Percentiles rank a stretch among this genome's conserved stretches.
Evolutionary conservation across 2,888 invertebrate genomes (phyloP).

Genomic region (Parnassius smintheus): DNA sequence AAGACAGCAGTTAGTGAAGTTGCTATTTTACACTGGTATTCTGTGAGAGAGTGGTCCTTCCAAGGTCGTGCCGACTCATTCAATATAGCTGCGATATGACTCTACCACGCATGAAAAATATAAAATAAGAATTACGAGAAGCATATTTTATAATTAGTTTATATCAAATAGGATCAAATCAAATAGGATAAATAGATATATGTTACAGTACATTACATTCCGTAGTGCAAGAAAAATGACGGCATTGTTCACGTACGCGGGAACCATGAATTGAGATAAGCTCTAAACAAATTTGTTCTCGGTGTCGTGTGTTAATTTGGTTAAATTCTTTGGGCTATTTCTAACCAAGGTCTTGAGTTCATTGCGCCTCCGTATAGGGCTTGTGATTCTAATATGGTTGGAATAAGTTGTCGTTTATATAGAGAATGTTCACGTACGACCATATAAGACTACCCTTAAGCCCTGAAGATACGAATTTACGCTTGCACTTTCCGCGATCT

Average conservation of each 20-base stretch:
- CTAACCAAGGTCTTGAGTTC: constrained; percentile 63
- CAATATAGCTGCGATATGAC: too few species aligned
- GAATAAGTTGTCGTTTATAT: constrained; percentile 12
- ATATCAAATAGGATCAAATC: not conserved
- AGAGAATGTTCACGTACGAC: not conserved
- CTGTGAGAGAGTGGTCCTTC: too few species aligned
- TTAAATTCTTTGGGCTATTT: constrained; percentile 65
- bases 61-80: too few species aligned
- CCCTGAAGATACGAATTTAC: constrained; percentile 3
- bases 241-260: constrained; percentile 39
- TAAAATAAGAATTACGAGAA: too few species aligned
- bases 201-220: constrained; percentile 21
- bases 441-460: not conserved
- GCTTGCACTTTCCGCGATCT: not conserved
- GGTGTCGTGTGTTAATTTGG: constrained; percentile 59
- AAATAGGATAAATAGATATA: not conserved
- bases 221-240: constrained; percentile 43
- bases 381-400: constrained; percentile 30
- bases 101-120: too few species aligned
- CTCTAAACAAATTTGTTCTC: constrained; percentile 55
- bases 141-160: too few species aligned
- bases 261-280: constrained; percentile 51
- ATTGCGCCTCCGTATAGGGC: constrained; percentile 55
- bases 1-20: too few species aligned
- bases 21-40: too few species aligned